Base-by-base conservation (phyloP, 2,888 invertebrate genomes). In the Homarus gammarus region DNA sequence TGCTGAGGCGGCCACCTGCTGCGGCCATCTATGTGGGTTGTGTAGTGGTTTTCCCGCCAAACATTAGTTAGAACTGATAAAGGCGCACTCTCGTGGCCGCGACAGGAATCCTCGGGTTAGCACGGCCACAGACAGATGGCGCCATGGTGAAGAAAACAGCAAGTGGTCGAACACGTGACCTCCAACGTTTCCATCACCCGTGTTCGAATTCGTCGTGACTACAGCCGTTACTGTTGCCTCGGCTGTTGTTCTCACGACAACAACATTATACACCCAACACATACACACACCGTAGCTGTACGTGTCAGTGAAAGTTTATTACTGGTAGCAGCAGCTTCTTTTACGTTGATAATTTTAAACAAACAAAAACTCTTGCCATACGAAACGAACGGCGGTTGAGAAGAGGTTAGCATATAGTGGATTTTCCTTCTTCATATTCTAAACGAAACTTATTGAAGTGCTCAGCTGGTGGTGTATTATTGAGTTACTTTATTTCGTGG, bases 151-250 rank as follows among this genome's bases (percentile, higher is more conserved):
- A 72, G 70, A 31, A 36, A 38, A 40, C 22, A 36, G 38, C 40
- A 3, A 27, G 22, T 72, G 15, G 44, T 38, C 27, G 27, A 27
- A 12, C 75, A 75, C n/a, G 49, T 44, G 75, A 75, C 75, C 75
- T 75, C 75, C 75, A 75, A 44, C 75, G 75, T 75, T 75, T 75
- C 40, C n/a, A 44, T 27, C 22, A 27, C 49, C n/a, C 27, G 27
- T 44, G 49, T 31, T 75, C 49, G 75, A 75, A 27, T 64, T 5
- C 27, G 64, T 12, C 5, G 5, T 0, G 64, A n/a, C 1, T 64
- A n/a, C 6, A 64, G 64, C 64, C 27, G 27, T 64, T 64, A 27
- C 3, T 27, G 27, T 27, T 64, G 27, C n/a, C 27, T 64, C 64
- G 5, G 2, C 22, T 3, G 18, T 56, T 3, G 44, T 56, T 56